Evolutionary conservation across 1,140 invertebrate genomes (phyloP).

Genomic region (Dendrolimus kikuchii): DNA sequence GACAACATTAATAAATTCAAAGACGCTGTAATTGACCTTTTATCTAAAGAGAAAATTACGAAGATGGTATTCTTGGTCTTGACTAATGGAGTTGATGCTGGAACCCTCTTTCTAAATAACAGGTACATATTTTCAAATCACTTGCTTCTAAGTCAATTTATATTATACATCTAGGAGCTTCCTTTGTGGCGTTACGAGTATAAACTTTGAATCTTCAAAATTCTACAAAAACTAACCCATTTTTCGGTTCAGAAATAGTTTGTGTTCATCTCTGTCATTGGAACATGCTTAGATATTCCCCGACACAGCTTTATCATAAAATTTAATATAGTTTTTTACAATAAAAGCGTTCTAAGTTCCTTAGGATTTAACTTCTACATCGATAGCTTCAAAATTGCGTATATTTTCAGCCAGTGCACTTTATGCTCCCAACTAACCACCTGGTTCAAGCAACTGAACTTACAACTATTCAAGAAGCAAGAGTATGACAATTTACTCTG

Average conservation of each 20-base stretch:
- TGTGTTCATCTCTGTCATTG: too few relatives aligned
- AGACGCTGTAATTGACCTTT: constrained; percentile 23
- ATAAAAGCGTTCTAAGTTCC: too few relatives aligned
- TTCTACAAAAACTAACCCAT: too few relatives aligned
- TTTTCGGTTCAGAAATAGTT: too few relatives aligned
- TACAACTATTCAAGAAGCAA: constrained; percentile 65
- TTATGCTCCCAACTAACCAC: constrained; percentile 54
- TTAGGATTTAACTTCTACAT: too few relatives aligned
- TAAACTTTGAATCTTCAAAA: too few relatives aligned
- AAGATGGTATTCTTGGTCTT: constrained; percentile 52
- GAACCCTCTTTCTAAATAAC: constrained; percentile 51
- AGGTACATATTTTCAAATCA: constrained; percentile 29
- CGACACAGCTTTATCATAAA: too few relatives aligned
- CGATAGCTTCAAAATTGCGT: not conserved
- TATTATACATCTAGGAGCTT: too few relatives aligned
- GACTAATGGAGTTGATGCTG: constrained; percentile 52
- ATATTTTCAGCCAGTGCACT: constrained; percentile 34
- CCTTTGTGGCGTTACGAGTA: too few relatives aligned
- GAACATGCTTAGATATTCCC: too few relatives aligned
- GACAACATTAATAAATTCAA: constrained; percentile 32
- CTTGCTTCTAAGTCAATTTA: too few relatives aligned
- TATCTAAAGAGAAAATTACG: constrained; percentile 45
- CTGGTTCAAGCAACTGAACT: constrained; percentile 66
- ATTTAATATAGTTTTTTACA: too few relatives aligned
- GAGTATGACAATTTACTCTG: constrained; percentile 63